Percentiles rank a stretch among this genome's conserved stretches.
Conservation (phyloP, 2,888 invertebrate species). For the Megaustenia siamemsis region DNA sequence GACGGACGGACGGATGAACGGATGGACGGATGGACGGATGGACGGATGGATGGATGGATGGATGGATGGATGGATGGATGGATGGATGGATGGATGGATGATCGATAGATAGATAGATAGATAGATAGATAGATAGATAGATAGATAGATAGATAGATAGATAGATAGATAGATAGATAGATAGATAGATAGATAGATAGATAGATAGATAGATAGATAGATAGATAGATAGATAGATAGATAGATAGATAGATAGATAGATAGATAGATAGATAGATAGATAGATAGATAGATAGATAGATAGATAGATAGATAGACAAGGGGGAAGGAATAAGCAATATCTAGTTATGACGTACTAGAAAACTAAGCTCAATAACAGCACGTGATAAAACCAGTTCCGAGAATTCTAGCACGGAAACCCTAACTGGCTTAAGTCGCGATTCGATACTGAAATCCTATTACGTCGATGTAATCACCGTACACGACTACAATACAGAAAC, state of each 20-base stretch:
- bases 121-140: background rate
- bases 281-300: slow-evolving; percentile 3
- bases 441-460: too few species aligned
- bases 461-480: too few species aligned
- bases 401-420: too few species aligned
- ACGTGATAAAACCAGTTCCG: too few species aligned
- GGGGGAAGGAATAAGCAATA: too few species aligned
- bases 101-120: background rate
- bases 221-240: background rate
- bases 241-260: background rate
- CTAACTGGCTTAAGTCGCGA: too few species aligned
- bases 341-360: too few species aligned
- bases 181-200: slow-evolving; percentile 10
- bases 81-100: background rate
- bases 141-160: slow-evolving; percentile 6
- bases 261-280: background rate
- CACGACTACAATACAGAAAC: too few species aligned
- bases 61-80: background rate
- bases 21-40: background rate
- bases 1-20: background rate
- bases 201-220: background rate
- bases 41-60: background rate
- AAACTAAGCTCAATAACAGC: too few species aligned
- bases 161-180: slow-evolving; percentile 15
- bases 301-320: background rate